Base-by-base conservation (phyloP, 2,113 vertebrate species). In the Falco punctatus region DNA sequence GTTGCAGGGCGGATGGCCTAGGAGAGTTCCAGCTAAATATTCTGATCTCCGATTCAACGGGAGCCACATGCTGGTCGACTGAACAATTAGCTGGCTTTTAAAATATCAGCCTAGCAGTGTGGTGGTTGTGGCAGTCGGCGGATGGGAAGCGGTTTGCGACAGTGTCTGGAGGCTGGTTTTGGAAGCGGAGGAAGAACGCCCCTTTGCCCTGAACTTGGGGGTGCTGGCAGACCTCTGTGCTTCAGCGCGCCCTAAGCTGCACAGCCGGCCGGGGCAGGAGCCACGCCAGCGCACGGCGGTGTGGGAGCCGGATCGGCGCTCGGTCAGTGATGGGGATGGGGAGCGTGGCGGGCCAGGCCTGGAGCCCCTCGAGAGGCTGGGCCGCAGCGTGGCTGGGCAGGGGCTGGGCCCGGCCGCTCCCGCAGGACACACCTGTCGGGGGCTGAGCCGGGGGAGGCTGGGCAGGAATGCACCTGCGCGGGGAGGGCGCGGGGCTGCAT, bases 381-480 rank as follows among this genome's bases (percentile, higher is more conserved):
- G 98, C 97, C 98, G 97, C 98, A 95, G 96, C 81, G 75, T 79
- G 96, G 95, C 98, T 98, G 97, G 98, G 98, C 98, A 98, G 85
- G 67, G 57, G 86, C 92, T 95, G 97, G 88, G 85, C 79, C 96
- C 75, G 97, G 98, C 98, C 98, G 97, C 98, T 98, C 98, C 95
- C 96, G 72, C 75, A 97, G 98, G 99, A 99, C 99, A 99, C 99
- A 99, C 99, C 99, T 99, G 38, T 38, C 38, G 38, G 38, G 38
- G 38, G 38, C 38, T 38, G 38, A 38, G 38, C 38, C 38, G 38
- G 38, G 38, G 38, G 38, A 38, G 38, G 99, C 96, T 97, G 96
- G 86, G 22, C 67, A 98, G 98, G 98, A 98, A 98, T 98, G 99
- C 99, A 99, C 99, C 99, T 99, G 99, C 98, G 97, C 97, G 97